A percentile compares a stretch with the other conserved stretches of the same genome.
Evolutionary conservation across 1,140 invertebrate species (phyloP).

Genomic region (Chelonus insularis): DNA sequence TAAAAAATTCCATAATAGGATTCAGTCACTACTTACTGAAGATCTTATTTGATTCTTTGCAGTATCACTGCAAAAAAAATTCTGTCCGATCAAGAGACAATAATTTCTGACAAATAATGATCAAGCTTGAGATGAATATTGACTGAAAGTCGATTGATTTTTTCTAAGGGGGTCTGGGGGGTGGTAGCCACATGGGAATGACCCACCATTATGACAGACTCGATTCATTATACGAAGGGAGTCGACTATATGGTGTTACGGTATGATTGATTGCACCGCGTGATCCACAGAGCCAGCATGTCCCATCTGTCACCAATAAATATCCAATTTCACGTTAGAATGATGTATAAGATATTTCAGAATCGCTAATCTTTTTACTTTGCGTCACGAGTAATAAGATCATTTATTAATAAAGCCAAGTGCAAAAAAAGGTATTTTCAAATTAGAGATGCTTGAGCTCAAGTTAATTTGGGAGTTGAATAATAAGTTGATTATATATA

Average conservation of each 20-base stretch:
- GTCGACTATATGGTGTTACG: slow-evolving; percentile 44
- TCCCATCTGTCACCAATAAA: slow-evolving; percentile 60
- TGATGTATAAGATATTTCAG: slow-evolving; percentile 60
- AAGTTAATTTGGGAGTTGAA: no score
- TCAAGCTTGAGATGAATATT: not conserved
- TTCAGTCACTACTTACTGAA: no score
- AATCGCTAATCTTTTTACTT: slow-evolving; percentile 51
- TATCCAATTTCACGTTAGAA: slow-evolving; percentile 60
- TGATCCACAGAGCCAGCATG: slow-evolving; percentile 52
- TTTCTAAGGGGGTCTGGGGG: no score
- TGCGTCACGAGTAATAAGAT: slow-evolving; percentile 51
- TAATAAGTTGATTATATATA: no score
- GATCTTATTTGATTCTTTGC: no score
- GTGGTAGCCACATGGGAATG: slow-evolving; percentile 23
- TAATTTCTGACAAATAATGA: not conserved
- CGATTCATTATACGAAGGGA: slow-evolving; percentile 15
- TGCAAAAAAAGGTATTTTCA: no score
- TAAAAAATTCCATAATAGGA: no score
- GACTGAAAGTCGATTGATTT: not conserved
- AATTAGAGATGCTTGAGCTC: no score
- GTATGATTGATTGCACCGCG: slow-evolving; percentile 55
- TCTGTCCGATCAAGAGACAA: no score
- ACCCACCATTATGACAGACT: slow-evolving; percentile 16
- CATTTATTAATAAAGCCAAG: slow-evolving; percentile 60
- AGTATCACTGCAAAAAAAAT: no score